Base-by-base conservation (phyloP, 2,113 vertebrate species). In the Chaetodon trifascialis region DNA sequence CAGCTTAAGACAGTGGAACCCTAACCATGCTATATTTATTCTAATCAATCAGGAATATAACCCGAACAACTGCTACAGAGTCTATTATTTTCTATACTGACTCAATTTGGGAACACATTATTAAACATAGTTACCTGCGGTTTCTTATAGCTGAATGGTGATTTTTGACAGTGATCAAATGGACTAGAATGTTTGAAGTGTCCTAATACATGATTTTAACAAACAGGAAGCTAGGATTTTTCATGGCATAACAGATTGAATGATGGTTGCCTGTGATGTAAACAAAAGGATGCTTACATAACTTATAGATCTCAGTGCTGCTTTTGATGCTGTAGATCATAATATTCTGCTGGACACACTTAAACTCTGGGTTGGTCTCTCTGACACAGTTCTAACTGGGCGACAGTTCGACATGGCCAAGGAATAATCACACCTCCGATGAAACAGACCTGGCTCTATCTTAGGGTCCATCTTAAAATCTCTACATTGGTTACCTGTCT, bases 1-100 rank as follows among this genome's bases (percentile, higher is more conserved):
- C 54, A 79, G 51, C 46, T 62, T 65, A 17, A 58, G 44, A 55
- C n/a, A 63, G 23, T 15, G 19, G 55, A 66, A 47, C 47, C 36
- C 47, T 51, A 36, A 51, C 19, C 34, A n/a, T 44, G 30, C 8
- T 40, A 49, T 11, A 47, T 2, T 8, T 44, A 40, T 62, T 67
- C 16, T n/a, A 40, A 63, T 40, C n/a, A 42, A 40, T 62, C 36
- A 6, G 36, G 10, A 40, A 7, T 49, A 16, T 63, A 8, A 6
- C 17, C 17, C 14, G 40, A 55, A 19, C 23, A 63, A 34, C 3
- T 42, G 60, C 60, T 34, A 9, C 46, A 40, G 11, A 44, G 17
- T 52, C 15, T 51, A 52, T 49, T 40, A 34, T 47, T 3, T 52
- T 60, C 16, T 49, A 4, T n/a, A 42, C 19, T 58, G 52, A 3